These are phyloP conservation scores for Montifringilla adamsi DNA, from an alignment of 2,113 vertebrate species.

Conservation along the genomic window DNA sequence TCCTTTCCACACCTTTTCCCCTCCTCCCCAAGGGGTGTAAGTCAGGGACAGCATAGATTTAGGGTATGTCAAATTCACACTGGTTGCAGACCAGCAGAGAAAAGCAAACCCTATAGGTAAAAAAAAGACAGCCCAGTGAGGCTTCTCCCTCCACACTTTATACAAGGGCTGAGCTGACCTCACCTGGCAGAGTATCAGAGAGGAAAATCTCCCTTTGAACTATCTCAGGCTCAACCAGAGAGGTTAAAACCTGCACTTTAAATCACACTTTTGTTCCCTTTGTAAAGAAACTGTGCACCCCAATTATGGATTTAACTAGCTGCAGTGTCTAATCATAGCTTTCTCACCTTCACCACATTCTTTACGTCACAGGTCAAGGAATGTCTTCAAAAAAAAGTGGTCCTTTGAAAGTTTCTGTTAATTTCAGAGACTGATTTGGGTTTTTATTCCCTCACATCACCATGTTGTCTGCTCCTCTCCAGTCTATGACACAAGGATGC, in stretches of 20 bases:
- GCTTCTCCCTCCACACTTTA: background rate
- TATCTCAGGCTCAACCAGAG: background rate
- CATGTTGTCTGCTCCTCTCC: background rate
- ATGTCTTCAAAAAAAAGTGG: background rate
- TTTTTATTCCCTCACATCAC: background rate
- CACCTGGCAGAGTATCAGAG: background rate
- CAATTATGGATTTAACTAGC: constrained; percentile 23
- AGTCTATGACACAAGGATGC: background rate
- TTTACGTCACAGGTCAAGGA: background rate
- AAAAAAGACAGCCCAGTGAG: background rate
- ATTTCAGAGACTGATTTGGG: background rate
- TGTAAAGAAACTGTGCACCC: background rate
- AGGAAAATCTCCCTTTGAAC: constrained; percentile 8
- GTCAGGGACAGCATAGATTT: background rate
- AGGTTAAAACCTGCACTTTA: background rate
- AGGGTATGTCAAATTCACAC: background rate
- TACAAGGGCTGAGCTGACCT: background rate
- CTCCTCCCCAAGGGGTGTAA: background rate
- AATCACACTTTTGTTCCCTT: background rate
- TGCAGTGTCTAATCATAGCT: background rate
- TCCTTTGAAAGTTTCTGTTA: background rate
- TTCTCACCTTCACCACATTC: constrained; percentile 1
- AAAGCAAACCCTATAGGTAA: background rate
- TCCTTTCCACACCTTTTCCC: background rate
- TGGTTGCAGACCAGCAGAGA: background rate